Evolutionary conservation across 2,888 invertebrate species (phyloP).

Genomic region (Anoncus sp.): DNA sequence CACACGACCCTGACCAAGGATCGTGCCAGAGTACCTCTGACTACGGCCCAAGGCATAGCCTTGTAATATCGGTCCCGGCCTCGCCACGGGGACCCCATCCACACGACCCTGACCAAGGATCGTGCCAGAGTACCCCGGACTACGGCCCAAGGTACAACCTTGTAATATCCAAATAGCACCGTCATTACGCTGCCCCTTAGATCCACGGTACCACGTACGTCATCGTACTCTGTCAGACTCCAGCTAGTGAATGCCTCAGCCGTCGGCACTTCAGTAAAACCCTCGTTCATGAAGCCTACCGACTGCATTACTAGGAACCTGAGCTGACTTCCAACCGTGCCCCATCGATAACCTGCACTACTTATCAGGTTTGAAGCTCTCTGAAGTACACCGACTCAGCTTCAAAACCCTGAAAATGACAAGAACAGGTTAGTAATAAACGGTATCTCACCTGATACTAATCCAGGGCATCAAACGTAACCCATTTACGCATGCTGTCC

Average conservation of each 20-base stretch:
- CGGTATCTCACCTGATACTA: constrained; percentile 33
- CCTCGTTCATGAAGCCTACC: background rate
- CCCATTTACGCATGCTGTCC: constrained; percentile 51
- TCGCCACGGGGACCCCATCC: background rate
- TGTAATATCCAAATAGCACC: background rate
- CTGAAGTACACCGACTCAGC: background rate
- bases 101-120: constrained; percentile 17
- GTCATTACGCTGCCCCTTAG: background rate
- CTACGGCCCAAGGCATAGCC: constrained; percentile 22
- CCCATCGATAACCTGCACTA: too few relatives aligned
- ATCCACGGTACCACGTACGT: background rate
- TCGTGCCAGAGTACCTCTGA: constrained; percentile 2
- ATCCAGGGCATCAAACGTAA: constrained; percentile 57
- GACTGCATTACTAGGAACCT: background rate
- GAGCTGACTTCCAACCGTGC: background rate
- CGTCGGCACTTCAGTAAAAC: too few relatives aligned
- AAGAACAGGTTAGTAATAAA: too few relatives aligned
- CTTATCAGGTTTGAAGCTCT: background rate
- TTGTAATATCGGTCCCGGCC: constrained; percentile 21
- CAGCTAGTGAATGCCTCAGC: background rate
- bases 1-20: constrained; percentile 14
- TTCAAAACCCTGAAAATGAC: background rate
- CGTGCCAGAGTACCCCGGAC: constrained; percentile 16
- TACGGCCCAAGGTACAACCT: constrained; percentile 10
- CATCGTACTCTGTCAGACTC: background rate